Conservation (phyloP, 2,888 invertebrate species). For the Cheilosia grossa region DNA sequence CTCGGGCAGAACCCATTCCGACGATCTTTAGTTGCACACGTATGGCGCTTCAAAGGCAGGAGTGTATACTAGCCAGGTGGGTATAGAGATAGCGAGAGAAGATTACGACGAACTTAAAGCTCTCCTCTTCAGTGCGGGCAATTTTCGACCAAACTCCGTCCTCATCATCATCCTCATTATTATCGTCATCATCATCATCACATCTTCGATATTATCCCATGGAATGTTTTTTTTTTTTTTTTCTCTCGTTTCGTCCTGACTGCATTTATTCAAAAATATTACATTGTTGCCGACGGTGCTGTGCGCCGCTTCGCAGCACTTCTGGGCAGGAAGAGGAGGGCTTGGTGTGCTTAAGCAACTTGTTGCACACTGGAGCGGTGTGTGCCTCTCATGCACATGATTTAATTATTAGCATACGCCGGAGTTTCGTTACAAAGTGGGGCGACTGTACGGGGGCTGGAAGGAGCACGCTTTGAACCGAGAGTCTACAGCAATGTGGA, state of each 20-base stretch:
- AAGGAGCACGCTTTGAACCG: background rate
- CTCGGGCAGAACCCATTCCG: conserved; percentile 16
- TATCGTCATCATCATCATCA: conserved; percentile 6
- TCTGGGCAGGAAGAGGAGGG: conserved; percentile 13
- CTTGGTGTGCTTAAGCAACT: conserved; percentile 35
- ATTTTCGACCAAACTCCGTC: conserved; percentile 2
- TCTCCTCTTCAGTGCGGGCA: background rate
- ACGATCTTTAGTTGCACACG: conserved; percentile 52
- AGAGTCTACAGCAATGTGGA: conserved; percentile 18
- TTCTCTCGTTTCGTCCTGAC: conserved; percentile 21
- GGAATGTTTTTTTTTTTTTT: background rate
- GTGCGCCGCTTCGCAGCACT: conserved; percentile 4
- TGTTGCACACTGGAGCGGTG: conserved; percentile 43
- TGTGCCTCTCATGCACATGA: conserved; percentile 41
- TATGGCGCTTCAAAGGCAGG: conserved; percentile 8
- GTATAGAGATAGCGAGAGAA: background rate
- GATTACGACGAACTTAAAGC: conserved; percentile 47
- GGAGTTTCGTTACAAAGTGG: conserved; percentile 9
- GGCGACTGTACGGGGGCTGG: conserved; percentile 2
- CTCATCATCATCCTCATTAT: conserved; percentile 17
- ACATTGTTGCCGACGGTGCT: conserved; percentile 45
- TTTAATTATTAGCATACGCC: conserved; percentile 67
- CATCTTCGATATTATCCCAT: conserved; percentile 34
- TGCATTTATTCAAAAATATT: conserved; percentile 45
- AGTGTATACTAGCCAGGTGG: conserved; percentile 1